phyloP scores from a whole-genome alignment of 2,888 invertebrate genomes.

The Salticus scenicus region DNA sequence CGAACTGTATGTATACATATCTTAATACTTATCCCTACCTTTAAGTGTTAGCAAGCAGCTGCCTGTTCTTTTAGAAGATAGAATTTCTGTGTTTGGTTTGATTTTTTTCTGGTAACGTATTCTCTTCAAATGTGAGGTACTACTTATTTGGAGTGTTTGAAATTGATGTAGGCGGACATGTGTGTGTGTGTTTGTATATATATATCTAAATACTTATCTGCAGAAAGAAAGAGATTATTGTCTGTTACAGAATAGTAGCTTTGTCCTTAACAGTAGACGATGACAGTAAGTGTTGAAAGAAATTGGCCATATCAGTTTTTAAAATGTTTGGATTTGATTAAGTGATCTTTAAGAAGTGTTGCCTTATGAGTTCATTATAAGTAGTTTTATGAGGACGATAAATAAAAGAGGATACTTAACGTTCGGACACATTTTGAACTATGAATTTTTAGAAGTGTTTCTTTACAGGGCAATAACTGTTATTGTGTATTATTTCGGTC shows the following conservation, averaged over 20 bases:
- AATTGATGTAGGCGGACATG: neutral
- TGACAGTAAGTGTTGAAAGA: slow-evolving; percentile 7
- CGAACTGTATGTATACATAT: slow-evolving; percentile 11
- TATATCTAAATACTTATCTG: neutral
- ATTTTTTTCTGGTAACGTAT: slow-evolving; percentile 22
- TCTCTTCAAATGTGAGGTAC: slow-evolving; percentile 48
- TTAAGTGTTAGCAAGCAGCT: slow-evolving; percentile 45
- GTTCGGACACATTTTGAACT: too few species aligned
- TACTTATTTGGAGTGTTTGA: slow-evolving; percentile 17
- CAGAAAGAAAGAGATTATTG: neutral
- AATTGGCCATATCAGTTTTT: slow-evolving; percentile 9
- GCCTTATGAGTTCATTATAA: neutral
- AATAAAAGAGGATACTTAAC: neutral
- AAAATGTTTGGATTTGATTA: neutral
- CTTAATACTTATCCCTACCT: slow-evolving; percentile 20
- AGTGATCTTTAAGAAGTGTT: neutral
- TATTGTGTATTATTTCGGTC: too few species aligned
- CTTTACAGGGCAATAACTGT: too few species aligned
- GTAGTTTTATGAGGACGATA: neutral
- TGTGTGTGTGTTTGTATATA: neutral
- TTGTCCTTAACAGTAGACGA: neutral
- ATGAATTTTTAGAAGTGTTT: too few species aligned
- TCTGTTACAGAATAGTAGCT: neutral
- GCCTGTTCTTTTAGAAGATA: slow-evolving; percentile 31
- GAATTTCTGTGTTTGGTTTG: slow-evolving; percentile 29